Evolutionary conservation across 2,113 vertebrate genomes (phyloP), one percentile per base, ranked within the genome.

Genomic region (Siniperca knerii): DNA sequence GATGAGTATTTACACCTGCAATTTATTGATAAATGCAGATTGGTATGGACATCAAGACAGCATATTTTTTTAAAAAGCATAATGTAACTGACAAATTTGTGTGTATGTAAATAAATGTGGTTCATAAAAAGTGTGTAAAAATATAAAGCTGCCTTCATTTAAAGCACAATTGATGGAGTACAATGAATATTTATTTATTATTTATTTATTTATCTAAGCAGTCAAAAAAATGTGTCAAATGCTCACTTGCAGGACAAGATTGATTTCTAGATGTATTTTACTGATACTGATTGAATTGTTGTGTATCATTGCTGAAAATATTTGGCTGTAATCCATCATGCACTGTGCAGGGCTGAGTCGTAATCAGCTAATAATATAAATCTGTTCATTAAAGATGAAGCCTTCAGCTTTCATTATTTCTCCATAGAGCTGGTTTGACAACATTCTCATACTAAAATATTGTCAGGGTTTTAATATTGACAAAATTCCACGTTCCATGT

Each of bases 1-100:
- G 82, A 69, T 4, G 13, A 90, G 77, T 40, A 57, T 76, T 76
- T 73, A 77, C 83, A 89, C 88, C 92, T 92, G 90, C 70, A 91
- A 89, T 84, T 76, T 69, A 88, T 78, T 70, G 74, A 91, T 82
- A 87, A 80, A 92, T 50, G 42, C 64, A 87, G 55, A 89, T 82
- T 68, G 25, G 57, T 76, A n/a, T 54, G 0, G 20, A 66, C 29
- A 69, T 52, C 52, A 71, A 61, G 8, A 81, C 62, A 48, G 61
- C n/a, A 68, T 50, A 9, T 70, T 65, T 80, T 29, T 20, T 23
- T 20, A 44, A 54, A 35, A 52, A 68, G 3, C 21, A 74, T 6
- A 50, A 11, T 40, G 23, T 29, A 40, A 46, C 54, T 50, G 10
- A 33, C 5, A 60, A 21, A 60, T 48, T 3, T 57, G 20, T 60